These are phyloP conservation scores for Achlya flavicornis DNA, from an alignment of 2,888 invertebrate species.

Conservation along the genomic window DNA sequence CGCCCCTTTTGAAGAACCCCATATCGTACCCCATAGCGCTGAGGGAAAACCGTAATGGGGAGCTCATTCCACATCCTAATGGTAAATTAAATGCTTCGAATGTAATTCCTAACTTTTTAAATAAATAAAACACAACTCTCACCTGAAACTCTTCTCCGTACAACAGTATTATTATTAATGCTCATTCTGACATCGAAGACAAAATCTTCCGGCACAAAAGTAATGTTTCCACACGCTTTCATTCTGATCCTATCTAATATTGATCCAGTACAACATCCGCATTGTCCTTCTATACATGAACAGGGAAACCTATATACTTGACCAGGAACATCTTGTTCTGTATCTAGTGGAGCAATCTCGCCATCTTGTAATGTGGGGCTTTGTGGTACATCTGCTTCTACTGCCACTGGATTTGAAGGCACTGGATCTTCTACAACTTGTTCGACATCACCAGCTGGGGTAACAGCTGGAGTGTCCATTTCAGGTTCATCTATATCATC, in stretches of 20 bases:
- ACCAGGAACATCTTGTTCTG: slow-evolving; percentile 60
- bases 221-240: slow-evolving; percentile 90
- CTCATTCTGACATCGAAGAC: slow-evolving; percentile 89
- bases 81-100: too few species aligned
- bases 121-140: slow-evolving; percentile 44
- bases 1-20: too few species aligned
- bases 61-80: too few species aligned
- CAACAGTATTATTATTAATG: slow-evolving; percentile 89
- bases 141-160: slow-evolving; percentile 89
- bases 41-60: too few species aligned
- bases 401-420: slow-evolving; percentile 31
- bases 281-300: slow-evolving; percentile 84
- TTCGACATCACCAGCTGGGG: slow-evolving; percentile 29
- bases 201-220: slow-evolving; percentile 92
- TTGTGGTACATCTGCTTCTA: slow-evolving; percentile 41
- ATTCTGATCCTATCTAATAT: slow-evolving; percentile 86
- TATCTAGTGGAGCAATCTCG: slow-evolving; percentile 32
- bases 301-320: slow-evolving; percentile 85
- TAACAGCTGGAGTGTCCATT: slow-evolving; percentile 27
- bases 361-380: slow-evolving; percentile 50
- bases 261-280: slow-evolving; percentile 88
- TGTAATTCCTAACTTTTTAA: background rate
- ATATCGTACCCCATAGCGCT: too few species aligned
- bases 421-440: slow-evolving; percentile 35
- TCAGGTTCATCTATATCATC: slow-evolving; percentile 41